Base-by-base conservation (phyloP, 2,797 vertebrate species). In the Lophius americanus region DNA sequence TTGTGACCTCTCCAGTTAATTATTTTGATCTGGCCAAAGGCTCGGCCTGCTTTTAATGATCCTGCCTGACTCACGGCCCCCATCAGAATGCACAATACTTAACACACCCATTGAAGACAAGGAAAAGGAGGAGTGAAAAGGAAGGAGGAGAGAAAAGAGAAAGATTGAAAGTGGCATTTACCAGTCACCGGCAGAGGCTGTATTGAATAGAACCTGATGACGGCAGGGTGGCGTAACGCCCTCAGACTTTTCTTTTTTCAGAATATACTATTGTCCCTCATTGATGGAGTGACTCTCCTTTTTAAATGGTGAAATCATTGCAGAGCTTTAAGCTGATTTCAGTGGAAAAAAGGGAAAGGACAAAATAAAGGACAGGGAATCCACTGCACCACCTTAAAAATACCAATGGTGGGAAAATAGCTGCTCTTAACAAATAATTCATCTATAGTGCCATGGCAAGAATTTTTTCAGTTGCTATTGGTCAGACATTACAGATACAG, bases 1-100 rank as follows among this genome's bases (percentile, higher is more conserved):
- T 92, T 92, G 90, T 94, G 92, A 95, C 93, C 94, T 92, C 91
- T 92, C 84, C 87, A 94, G 92, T 93, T 94, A 93, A 95, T 94
- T 94, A 95, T 94, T 92, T 92, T 93, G 92, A 94, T 94, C 92
- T 92, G 93, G 90, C 94, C 90, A 91, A 92, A 94, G 91, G 84
- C 90, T 83, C 72, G 91, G 86, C 84, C 89, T 92, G 88, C 82
- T 85, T 93, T 94, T 93, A 93, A 92, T 93, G 91, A 92, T 92
- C 84, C 92, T 86, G 90, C 90, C 90, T 91, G 85, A 89, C 91
- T 90, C 89, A 74, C 86, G 81, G 71, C 83, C 90, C 90, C 83
- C 88, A 90, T 78, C 85, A 76, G 48, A 87, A 91, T 56, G 75
- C 90, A 93, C 90, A 93, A 94, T 94, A 87, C 91, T 92, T 93